A percentile compares a stretch with the other conserved stretches of the same genome.
Conservation (phyloP, 2,797 vertebrate genomes). For the Malacoraja senta region DNA sequence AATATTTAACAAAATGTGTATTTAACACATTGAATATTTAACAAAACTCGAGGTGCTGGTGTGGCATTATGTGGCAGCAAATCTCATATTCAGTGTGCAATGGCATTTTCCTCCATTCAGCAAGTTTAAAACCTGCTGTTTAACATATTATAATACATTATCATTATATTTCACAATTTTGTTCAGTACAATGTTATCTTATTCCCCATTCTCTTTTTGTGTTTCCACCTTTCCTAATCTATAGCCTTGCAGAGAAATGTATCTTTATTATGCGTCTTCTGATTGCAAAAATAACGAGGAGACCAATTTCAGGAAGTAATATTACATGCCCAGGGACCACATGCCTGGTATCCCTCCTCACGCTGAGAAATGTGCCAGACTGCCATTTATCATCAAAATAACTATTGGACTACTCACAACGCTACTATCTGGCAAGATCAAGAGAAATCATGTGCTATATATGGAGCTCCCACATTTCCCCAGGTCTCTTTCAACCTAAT, state of each 20-base stretch:
- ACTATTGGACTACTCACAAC: neutral
- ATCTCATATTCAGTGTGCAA: neutral
- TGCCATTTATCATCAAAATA: neutral
- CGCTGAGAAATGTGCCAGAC: neutral
- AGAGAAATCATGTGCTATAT: neutral
- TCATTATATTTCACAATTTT: neutral
- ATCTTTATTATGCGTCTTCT: neutral
- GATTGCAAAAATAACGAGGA: no score
- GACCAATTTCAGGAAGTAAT: no score
- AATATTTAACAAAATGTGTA: neutral
- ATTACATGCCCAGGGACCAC: no score
- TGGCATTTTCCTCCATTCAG: neutral
- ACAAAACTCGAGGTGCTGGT: neutral
- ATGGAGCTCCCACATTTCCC: neutral
- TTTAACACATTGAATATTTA: neutral
- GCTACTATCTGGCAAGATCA: neutral
- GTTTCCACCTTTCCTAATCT: neutral
- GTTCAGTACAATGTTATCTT: neutral
- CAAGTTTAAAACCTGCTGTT: neutral
- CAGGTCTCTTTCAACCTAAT: neutral
- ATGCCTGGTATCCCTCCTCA: neutral
- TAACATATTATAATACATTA: neutral
- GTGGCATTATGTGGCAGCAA: neutral
- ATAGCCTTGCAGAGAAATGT: neutral
- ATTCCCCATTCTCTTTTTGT: neutral